These are phyloP conservation scores for Diadophis punctatus DNA, from an alignment of 2,113 vertebrate genomes.

Conservation along the genomic window DNA sequence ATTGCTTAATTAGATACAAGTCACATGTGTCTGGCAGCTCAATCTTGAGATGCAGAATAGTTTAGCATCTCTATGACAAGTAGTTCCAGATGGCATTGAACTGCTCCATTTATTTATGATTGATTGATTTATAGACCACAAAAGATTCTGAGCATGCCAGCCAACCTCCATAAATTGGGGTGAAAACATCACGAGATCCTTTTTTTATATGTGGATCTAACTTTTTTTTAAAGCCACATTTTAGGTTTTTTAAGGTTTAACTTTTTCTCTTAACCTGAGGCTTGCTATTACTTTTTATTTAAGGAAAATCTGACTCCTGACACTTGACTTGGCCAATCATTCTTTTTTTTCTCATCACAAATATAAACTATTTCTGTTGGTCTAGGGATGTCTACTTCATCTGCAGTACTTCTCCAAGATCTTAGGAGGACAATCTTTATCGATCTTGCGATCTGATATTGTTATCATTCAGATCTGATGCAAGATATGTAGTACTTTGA, in stretches of 20 bases:
- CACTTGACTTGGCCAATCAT: not conserved
- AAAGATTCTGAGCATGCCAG: not conserved
- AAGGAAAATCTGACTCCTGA: not conserved
- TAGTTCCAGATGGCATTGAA: not conserved
- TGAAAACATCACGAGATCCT: not conserved
- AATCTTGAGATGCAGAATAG: not conserved
- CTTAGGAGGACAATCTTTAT: not conserved
- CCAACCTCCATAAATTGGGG: not conserved
- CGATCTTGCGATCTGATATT: not conserved
- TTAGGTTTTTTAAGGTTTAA: not conserved
- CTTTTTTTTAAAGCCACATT: not conserved
- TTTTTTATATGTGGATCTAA: not conserved
- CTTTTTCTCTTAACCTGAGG: not conserved
- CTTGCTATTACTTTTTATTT: not conserved
- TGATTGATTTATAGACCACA: not conserved
- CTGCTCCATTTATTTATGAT: not conserved
- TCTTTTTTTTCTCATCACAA: not conserved
- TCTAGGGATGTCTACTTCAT: not conserved
- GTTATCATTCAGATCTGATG: not conserved
- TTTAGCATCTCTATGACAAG: not conserved
- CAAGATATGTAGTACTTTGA: not conserved
- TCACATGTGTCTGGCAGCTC: not conserved
- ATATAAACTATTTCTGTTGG: not conserved
- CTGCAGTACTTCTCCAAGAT: not conserved
- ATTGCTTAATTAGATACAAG: not conserved